phyloP scores from a whole-genome alignment of 2,797 vertebrate species.

The Enteromius anoplus region DNA sequence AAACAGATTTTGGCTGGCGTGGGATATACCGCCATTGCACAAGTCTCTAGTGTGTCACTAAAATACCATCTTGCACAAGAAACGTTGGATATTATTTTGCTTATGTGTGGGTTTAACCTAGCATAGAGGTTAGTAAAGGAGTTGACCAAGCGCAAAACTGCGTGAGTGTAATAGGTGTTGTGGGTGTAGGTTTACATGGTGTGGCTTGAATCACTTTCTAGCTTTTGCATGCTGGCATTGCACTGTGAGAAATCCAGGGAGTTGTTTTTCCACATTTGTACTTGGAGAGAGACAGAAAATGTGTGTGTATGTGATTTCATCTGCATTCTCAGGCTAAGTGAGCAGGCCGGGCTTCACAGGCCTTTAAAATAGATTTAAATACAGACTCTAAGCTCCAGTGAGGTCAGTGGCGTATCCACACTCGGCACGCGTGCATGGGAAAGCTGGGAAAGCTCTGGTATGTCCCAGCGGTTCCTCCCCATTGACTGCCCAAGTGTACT shows the following conservation, averaged over 20 bases:
- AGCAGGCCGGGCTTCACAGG: slow-evolving; percentile 57
- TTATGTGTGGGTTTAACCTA: slow-evolving; percentile 48
- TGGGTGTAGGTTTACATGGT: slow-evolving; percentile 46
- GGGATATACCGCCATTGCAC: slow-evolving; percentile 24
- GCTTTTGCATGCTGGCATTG: slow-evolving; percentile 28
- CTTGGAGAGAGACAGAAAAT: slow-evolving; percentile 32
- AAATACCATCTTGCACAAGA: slow-evolving; percentile 37
- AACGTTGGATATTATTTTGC: slow-evolving; percentile 40
- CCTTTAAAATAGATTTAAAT: slow-evolving; percentile 83
- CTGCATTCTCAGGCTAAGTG: slow-evolving; percentile 27
- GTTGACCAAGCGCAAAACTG: slow-evolving; percentile 27
- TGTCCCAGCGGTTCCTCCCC: slow-evolving; percentile 42
- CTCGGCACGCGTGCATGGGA: slow-evolving; percentile 60
- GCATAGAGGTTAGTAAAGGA: slow-evolving; percentile 31
- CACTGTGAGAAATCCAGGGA: slow-evolving; percentile 48
- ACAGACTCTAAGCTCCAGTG: slow-evolving; percentile 72
- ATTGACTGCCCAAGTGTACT: slow-evolving; percentile 13
- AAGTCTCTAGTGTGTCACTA: slow-evolving; percentile 37
- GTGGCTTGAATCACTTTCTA: slow-evolving; percentile 49
- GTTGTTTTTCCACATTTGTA: slow-evolving; percentile 50
- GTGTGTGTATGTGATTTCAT: slow-evolving; percentile 22
- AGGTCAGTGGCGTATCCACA: slow-evolving; percentile 66
- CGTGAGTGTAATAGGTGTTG: slow-evolving; percentile 30
- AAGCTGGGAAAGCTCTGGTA: slow-evolving; percentile 48
- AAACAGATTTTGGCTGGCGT: slow-evolving; percentile 35